Base-by-base conservation (phyloP, 2,888 invertebrate species). In the Catocala fraxini region DNA sequence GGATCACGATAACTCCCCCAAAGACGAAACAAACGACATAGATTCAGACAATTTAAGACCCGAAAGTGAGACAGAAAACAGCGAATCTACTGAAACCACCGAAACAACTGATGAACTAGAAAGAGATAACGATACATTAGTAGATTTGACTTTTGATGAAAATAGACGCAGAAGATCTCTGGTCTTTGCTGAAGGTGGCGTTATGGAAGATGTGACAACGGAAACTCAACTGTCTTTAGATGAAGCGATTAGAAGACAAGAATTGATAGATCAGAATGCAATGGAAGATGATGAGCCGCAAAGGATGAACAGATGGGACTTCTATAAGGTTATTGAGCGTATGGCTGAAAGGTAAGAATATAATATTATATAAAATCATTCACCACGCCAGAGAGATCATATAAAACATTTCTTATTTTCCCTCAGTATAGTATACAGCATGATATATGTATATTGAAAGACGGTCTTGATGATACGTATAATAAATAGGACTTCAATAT, bases 311-410 rank as follows among this genome's bases (percentile, higher is more conserved):
- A 86, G 96, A 81, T 96, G 96, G 96, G 95, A 95, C 75, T 93
- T 96, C 68, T 97, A 97, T 84, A 95, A 95, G 84, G 89, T 95
- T 43, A 82, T 96, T 15, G 95, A 96, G 70, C 93, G 94, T 51
- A 95, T 95, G 85, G 92, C 93, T 42, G 93, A 95, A 79, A 93
- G 95, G 96, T 96, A 87, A 82, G 53, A 51, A 12, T 34, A 34
- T 43, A 25, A 52, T 41, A 35, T 59, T 4, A 13, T n/a, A n/a
- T 7, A 1, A 15, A 12, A 12, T 47, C 6, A 47, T 25, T 25
- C 25, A 25, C 25, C 25, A 25, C 25, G 25, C 25, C 25, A 25
- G 3, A 25, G 25, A 25, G 25, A 25, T 3, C 1, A 25, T 25
- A 25, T 25, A 25, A 25, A 25, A 25, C 25, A 25, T n/a, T n/a